These are phyloP conservation scores for Synodontis membranacea DNA, from an alignment of 2,113 vertebrate species.

Conservation along the genomic window DNA sequence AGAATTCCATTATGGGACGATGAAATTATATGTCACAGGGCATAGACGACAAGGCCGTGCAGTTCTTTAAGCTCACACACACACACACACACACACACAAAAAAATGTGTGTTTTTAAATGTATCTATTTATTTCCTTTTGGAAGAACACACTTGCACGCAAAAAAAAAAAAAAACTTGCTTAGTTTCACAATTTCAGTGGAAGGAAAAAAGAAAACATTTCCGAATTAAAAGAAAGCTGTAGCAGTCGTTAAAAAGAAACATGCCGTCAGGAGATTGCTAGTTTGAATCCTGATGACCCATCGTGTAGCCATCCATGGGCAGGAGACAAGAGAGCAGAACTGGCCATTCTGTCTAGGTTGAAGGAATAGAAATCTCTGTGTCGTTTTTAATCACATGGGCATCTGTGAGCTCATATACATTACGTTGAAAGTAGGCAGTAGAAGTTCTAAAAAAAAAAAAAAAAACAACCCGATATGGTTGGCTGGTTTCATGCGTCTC, in stretches of 20 bases:
- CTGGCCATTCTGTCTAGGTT: background rate
- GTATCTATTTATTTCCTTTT: background rate
- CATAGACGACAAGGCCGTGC: conserved; percentile 15
- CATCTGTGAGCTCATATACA: background rate
- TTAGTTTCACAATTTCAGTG: background rate
- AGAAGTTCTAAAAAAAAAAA: background rate
- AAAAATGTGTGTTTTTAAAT: background rate
- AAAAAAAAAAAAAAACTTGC: background rate
- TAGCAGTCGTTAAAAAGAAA: no score
- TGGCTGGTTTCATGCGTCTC: background rate
- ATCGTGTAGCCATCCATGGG: background rate
- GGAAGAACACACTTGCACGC: background rate
- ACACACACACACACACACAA: no score
- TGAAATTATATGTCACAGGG: conserved; percentile 13
- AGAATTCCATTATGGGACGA: conserved; percentile 1
- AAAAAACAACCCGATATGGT: no score
- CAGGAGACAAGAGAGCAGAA: no score
- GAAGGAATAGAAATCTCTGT: background rate
- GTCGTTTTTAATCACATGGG: background rate
- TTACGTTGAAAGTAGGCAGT: no score
- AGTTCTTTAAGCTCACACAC: background rate
- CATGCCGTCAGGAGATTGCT: background rate
- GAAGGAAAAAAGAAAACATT: background rate
- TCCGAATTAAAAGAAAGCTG: background rate
- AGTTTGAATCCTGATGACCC: background rate